Evolutionary conservation across 1,140 invertebrate species (phyloP).

Genomic region (Ruditapes philippinarum): DNA sequence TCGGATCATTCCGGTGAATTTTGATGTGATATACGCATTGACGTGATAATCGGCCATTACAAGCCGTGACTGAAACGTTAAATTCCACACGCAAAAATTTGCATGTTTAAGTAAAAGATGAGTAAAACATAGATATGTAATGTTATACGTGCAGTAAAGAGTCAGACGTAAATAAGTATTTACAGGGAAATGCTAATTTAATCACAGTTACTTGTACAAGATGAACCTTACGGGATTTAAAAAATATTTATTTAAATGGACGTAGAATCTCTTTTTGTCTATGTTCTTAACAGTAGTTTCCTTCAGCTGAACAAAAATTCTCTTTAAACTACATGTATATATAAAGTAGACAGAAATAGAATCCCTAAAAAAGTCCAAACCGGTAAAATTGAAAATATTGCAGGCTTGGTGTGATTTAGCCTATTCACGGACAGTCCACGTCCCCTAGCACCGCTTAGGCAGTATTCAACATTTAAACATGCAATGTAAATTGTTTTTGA

Average conservation of each 20-base stretch:
- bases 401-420: too few relatives aligned
- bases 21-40: slow-evolving; percentile 52
- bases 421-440: too few relatives aligned
- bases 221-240: not conserved
- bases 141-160: not conserved
- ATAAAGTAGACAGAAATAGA: too few relatives aligned
- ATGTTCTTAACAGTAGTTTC: too few relatives aligned
- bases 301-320: too few relatives aligned
- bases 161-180: not conserved
- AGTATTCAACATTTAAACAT: too few relatives aligned
- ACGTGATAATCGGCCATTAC: slow-evolving; percentile 30
- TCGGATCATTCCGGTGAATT: slow-evolving; percentile 32
- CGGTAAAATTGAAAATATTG: too few relatives aligned
- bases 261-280: too few relatives aligned
- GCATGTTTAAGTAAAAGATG: slow-evolving; percentile 22
- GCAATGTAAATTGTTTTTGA: too few relatives aligned
- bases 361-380: too few relatives aligned
- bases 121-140: not conserved
- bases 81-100: slow-evolving; percentile 24
- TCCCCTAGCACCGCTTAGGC: too few relatives aligned
- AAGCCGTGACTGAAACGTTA: slow-evolving; percentile 27
- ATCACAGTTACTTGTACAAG: not conserved
- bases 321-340: too few relatives aligned
- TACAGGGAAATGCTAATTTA: not conserved
- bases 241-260: not conserved